Evolutionary conservation across 2,113 vertebrate genomes (phyloP), one percentile per base, ranked within the genome.

Genomic region (Rhagologus leucostigma): DNA sequence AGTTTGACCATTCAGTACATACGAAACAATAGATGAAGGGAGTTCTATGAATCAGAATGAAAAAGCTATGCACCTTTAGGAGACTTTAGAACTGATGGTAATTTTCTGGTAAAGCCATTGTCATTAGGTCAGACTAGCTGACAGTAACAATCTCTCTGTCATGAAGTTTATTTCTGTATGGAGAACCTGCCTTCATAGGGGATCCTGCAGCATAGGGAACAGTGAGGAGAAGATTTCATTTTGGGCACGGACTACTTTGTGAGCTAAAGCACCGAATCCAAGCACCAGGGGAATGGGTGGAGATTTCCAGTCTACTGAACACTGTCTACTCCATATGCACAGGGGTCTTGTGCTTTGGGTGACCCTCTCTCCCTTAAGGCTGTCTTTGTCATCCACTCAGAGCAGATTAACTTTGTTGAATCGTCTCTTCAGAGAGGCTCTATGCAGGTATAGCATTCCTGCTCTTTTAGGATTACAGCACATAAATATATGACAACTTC

Each of bases 351-450:
- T 47, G n/a, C 29, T 89, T 49, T 69, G 65, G 14, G 49, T 87
- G n/a, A 60, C 32, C 16, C 50, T 80, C 20, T 59, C 15, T 77
- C 42, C 35, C 56, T 62, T 16, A 21, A 18, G 20, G 4, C 16
- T 6, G 16, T 47, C 33, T 85, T 68, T 65, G 35, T 50, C 27
- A 60, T 23, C 53, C 26, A 22, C 23, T 79, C 60, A 76, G 41
- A 64, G 22, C n/a, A 76, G 33, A 64, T 53, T 39, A 62, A 17
- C 18, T 83, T 57, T 53, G 9, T 26, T 55, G 55, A 73, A 23
- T 10, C 0, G 0, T 35, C 1, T 1, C 33, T 89, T 78, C 80
- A 89, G 49, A 65, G 41, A 37, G 14, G 37, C 1, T 79, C 33
- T 42, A 1, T 44, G 16, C 7, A 82, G 49, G 14, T 33, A 15